Evolutionary conservation across 2,113 vertebrate genomes (phyloP), one percentile per base, ranked within the genome.

Genomic region (Nannobrachium achirus): DNA sequence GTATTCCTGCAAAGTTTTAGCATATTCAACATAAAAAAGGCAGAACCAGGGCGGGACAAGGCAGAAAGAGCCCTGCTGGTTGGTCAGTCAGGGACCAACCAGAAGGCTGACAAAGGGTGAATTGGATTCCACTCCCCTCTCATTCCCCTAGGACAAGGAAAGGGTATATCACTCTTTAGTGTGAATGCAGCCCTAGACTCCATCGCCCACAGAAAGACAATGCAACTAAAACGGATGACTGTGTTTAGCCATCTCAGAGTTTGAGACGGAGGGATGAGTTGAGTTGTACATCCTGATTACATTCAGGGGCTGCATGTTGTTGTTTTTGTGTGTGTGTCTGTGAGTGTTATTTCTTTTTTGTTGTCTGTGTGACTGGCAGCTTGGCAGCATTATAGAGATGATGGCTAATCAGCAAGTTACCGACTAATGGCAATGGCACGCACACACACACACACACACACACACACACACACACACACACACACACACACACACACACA

Each of bases 401-500:
- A 78, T 14, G 46, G 67, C 63, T 78, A 86, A 89, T 87, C 85
- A 85, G 73, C 68, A 78, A 49, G 18, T 83, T 69, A 71, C 71
- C 78, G 78, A 73, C 65, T 86, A 85, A 84, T 1, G 79, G 55
- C 56, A 63, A 50, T 52, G 77, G n/a, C 45, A n/a, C 11, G 13
- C 45, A 48, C 45, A 48, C 45, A 13, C 10, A 48, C 13, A 14
- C 13, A 48, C 45, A 48, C 45, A 48, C 45, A 48, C 13, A 63
- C 59, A 76, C 75, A 79, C 78, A 80, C 71, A 75, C 42, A 71
- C 40, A 14, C 56, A 51, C 56, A 15, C 38, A 52, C 49, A 16
- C 56, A 61, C 55, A 63, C 16, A 55, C 8, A 55, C 1, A 55
- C 52, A 25, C 52, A 55, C 52, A 56, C 55, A 56, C 19, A 56